These are phyloP conservation scores for Hybos culiciformis DNA, from an alignment of 2,888 invertebrate species.

Conservation along the genomic window DNA sequence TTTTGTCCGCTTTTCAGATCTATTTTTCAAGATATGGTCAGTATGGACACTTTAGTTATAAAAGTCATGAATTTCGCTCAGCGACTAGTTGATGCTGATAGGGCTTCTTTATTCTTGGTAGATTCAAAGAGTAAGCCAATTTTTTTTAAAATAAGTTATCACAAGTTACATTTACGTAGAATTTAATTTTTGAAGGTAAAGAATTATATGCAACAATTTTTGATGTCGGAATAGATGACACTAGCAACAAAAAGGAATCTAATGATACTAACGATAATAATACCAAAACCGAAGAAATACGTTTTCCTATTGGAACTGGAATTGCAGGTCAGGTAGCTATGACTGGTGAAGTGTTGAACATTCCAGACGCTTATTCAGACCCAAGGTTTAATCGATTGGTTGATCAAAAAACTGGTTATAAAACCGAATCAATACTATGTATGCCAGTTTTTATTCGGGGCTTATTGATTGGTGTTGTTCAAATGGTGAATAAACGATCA, in stretches of 20 bases:
- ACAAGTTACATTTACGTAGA: no score
- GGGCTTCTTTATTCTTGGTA: slow-evolving; percentile 70
- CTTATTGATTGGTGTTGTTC: slow-evolving; percentile 69
- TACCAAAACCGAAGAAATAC: slow-evolving; percentile 40
- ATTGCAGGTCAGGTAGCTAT: slow-evolving; percentile 72
- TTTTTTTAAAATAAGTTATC: no score
- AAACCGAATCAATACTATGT: slow-evolving; percentile 63
- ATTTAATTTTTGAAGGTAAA: no score
- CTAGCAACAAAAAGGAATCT: slow-evolving; percentile 18
- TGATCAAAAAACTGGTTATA: slow-evolving; percentile 53
- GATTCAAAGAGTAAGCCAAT: slow-evolving; percentile 59
- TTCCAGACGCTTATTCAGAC: slow-evolving; percentile 69
- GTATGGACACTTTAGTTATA: slow-evolving; percentile 66
- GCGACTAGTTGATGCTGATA: slow-evolving; percentile 64
- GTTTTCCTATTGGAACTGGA: slow-evolving; percentile 62
- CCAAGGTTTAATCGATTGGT: slow-evolving; percentile 58
- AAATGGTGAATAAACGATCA: slow-evolving; percentile 66
- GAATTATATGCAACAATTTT: slow-evolving; percentile 74
- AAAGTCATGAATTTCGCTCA: slow-evolving; percentile 76
- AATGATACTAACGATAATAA: slow-evolving; percentile 22
- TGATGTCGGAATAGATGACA: slow-evolving; percentile 44
- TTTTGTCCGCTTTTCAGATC: slow-evolving; percentile 42
- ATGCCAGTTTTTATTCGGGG: slow-evolving; percentile 77
- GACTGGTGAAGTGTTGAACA: slow-evolving; percentile 67
- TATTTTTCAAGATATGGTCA: slow-evolving; percentile 78